Conservation (phyloP, 2,797 vertebrate genomes). For the Chlorospingus semifuscus region DNA sequence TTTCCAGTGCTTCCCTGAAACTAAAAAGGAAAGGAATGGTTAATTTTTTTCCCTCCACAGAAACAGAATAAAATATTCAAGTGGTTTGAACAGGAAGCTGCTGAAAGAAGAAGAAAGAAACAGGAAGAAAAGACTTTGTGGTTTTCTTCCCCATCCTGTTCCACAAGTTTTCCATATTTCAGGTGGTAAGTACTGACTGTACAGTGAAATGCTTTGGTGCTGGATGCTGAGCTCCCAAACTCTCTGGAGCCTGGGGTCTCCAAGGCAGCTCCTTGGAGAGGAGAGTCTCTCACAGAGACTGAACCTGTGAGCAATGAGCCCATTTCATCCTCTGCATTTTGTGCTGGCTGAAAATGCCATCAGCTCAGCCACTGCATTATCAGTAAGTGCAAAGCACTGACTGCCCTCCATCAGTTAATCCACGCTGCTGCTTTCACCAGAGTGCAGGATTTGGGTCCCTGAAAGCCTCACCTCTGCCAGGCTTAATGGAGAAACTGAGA, state of each 20-base stretch:
- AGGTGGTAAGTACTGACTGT: neutral
- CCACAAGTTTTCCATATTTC: neutral
- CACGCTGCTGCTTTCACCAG: neutral
- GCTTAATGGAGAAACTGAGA: conserved; percentile 73
- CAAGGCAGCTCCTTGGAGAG: neutral
- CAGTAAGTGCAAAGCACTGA: neutral
- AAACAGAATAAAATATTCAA: neutral
- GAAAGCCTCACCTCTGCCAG: conserved; percentile 74
- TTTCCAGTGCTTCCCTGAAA: conserved; percentile 81
- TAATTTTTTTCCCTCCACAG: neutral
- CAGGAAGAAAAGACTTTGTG: neutral
- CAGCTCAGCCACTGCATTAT: neutral
- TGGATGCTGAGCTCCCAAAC: neutral
- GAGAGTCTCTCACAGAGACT: too few species aligned
- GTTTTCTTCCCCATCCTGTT: neutral
- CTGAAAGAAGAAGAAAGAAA: neutral
- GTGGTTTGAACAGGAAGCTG: neutral
- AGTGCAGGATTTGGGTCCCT: neutral
- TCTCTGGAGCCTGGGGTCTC: neutral
- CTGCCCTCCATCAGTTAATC: neutral
- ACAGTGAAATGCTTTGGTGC: neutral
- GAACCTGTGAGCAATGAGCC: neutral
- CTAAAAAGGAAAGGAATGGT: conserved; percentile 24
- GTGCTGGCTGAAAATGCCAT: neutral
- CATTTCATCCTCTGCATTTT: neutral